phyloP scores from a whole-genome alignment of 2,797 vertebrate species.

The Myotis planiceps region DNA sequence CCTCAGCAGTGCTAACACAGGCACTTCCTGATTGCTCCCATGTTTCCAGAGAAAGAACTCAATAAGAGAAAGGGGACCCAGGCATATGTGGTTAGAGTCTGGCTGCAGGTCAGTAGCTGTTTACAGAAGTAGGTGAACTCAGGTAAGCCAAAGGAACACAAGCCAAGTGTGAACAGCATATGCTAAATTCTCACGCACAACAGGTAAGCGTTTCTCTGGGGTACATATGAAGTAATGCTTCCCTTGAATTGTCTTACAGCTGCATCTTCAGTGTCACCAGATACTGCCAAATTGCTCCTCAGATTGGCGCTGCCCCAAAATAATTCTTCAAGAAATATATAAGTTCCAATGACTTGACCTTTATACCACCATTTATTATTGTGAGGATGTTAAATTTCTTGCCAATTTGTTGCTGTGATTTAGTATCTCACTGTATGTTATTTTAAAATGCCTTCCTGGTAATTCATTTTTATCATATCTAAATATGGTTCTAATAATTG shows the following conservation, averaged over 20 bases:
- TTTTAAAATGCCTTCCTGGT: neutral
- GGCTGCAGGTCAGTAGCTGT: neutral
- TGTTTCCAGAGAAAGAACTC: neutral
- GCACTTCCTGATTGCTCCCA: neutral
- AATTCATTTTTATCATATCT: neutral
- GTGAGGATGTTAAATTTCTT: neutral
- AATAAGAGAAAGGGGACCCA: neutral
- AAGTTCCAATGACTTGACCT: neutral
- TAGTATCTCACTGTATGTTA: neutral
- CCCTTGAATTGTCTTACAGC: neutral
- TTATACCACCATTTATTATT: neutral
- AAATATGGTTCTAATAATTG: neutral
- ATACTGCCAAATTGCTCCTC: neutral
- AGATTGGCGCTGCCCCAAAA: neutral
- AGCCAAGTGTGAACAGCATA: neutral
- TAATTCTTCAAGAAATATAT: neutral
- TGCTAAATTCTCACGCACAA: neutral
- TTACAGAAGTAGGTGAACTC: neutral
- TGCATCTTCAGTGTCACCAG: neutral
- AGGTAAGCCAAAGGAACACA: neutral
- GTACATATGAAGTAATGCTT: neutral
- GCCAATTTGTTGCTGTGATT: neutral
- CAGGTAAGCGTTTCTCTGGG: neutral
- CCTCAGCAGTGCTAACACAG: neutral
- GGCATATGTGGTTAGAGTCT: neutral